Base-by-base conservation (phyloP, 1,140 invertebrate species). In the Scaptomyza pallida region DNA sequence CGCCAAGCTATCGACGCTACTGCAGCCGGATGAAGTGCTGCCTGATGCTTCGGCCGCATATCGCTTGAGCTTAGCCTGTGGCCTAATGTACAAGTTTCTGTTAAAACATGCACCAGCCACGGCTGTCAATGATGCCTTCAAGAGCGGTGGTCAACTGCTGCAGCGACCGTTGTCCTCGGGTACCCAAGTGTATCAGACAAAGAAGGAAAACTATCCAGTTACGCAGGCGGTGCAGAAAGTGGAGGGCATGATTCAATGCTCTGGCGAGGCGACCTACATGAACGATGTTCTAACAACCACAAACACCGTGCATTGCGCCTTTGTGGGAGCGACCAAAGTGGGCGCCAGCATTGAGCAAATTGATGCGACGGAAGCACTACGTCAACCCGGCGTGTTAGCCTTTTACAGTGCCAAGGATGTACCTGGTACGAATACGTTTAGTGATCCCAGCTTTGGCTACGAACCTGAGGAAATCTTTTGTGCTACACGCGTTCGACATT, bases 201-300 rank as follows among this genome's bases (percentile, higher is more conserved):
- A 96, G 69, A 93, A 94, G 73, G 92, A 94, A n/a, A 74, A 95
- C 44, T 97, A 95, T 93, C 97, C 97, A 0, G 81, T 97, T 0
- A 96, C 94, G 71, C 92, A 98, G 89, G 94, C 96, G 0, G 90
- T 97, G 21, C 92, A 93, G 1, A 98, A 98, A 90, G 64, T 96
- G 5, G 96, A 97, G 90, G 94, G 95, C 2, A 75, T 95, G 23
- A 92, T 94, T 35, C 96, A 97, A 92, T 94, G 94, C 76, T 94
- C 95, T 13, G 96, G 96, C 4, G 95, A 96, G 83, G 95, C 94
- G n/a, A 92, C 94, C n/a, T 96, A 95, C 72, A 86, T 93, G 23
- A 94, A 95, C 74, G 95, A 96, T 79, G 80, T 94, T 9, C 91
- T 93, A 12, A 91, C 92, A 1, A 78, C 92, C 1, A 82, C 92